These are phyloP conservation scores for Apodemus sylvaticus DNA, from an alignment of 2,113 vertebrate genomes.

Conservation along the genomic window DNA sequence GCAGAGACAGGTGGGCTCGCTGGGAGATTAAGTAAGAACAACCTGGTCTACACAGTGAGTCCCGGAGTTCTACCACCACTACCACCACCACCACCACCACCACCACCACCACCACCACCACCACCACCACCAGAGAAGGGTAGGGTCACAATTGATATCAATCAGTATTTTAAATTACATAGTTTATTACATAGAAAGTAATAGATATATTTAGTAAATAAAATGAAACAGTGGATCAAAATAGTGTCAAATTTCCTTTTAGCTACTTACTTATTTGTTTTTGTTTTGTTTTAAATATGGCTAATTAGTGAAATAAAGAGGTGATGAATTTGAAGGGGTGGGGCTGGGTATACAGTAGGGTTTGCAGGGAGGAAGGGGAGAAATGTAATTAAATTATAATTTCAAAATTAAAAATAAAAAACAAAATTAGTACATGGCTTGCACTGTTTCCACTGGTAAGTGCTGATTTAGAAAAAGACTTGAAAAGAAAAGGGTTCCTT, in stretches of 20 bases:
- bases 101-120: too few species aligned
- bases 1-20: not conserved
- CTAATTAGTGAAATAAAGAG: not conserved
- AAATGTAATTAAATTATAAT: not conserved
- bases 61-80: not conserved
- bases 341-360: not conserved
- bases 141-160: not conserved
- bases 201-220: constrained; percentile 11
- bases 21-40: not conserved
- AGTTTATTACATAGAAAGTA: not conserved
- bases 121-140: not conserved
- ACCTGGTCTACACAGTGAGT: not conserved
- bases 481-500: not conserved
- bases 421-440: constrained; percentile 2
- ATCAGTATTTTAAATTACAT: constrained; percentile 15
- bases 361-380: not conserved
- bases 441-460: not conserved
- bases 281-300: not conserved
- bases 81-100: not conserved
- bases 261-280: not conserved
- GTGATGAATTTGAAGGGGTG: not conserved
- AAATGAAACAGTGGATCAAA: constrained; percentile 47
- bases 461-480: not conserved
- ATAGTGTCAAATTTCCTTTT: constrained; percentile 26
- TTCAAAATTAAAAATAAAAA: not conserved